Evolutionary conservation across 2,888 invertebrate genomes (phyloP).

Genomic region (Nomada goodeniana): DNA sequence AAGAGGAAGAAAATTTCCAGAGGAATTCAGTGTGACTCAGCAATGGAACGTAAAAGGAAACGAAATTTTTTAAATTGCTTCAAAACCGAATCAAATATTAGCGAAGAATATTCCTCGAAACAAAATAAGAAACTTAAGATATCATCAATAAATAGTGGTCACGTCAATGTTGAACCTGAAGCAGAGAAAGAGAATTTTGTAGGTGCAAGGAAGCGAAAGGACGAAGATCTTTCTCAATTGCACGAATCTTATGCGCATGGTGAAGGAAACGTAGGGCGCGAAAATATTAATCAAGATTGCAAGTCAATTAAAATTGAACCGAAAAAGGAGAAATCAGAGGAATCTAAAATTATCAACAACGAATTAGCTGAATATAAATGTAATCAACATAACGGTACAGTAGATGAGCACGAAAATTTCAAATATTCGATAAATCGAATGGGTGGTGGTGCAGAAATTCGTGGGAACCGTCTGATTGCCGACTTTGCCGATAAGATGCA

Average conservation of each 20-base stretch:
- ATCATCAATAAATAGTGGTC: not conserved
- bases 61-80: slow-evolving; percentile 56
- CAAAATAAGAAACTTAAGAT: slow-evolving; percentile 19
- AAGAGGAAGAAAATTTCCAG: slow-evolving; percentile 68
- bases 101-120: not conserved
- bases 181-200: not conserved
- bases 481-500: slow-evolving; percentile 18
- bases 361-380: not conserved
- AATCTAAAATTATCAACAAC: slow-evolving; percentile 1
- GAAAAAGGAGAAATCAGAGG: not conserved
- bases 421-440: slow-evolving; percentile 20
- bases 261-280: not conserved
- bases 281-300: not conserved
- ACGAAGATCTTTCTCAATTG: not conserved
- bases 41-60: slow-evolving; percentile 25
- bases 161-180: not conserved
- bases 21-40: slow-evolving; percentile 67
- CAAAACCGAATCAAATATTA: slow-evolving; percentile 15
- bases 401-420: not conserved
- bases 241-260: not conserved
- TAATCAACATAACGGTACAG: not conserved
- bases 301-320: not conserved
- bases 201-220: not conserved
- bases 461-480: slow-evolving; percentile 17
- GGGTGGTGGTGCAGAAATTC: slow-evolving; percentile 29